Conservation (phyloP, 1,140 invertebrate species). For the Leptinotarsa undecemlineata region DNA sequence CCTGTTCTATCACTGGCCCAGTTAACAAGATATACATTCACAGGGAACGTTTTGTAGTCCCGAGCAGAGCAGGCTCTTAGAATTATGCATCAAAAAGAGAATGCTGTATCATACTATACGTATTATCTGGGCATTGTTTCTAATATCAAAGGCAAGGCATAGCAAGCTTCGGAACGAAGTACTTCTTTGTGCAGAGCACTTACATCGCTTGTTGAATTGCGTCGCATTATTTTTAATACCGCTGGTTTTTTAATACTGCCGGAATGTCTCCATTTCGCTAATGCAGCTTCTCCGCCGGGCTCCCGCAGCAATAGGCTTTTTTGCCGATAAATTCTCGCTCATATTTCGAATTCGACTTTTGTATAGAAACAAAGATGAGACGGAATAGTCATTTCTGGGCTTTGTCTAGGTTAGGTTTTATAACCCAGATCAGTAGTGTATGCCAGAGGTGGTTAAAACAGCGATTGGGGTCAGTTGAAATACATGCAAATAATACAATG, state of each 20-base stretch:
- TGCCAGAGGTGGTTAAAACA: no score
- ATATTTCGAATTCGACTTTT: constrained; percentile 1
- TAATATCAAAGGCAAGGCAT: neutral
- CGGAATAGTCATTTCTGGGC: no score
- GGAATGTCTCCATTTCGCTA: constrained; percentile 2
- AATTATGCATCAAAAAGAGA: constrained; percentile 6
- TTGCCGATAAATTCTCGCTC: neutral
- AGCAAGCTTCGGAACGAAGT: neutral
- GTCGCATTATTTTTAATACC: constrained; percentile 3
- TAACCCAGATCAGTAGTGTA: no score
- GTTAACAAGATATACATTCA: neutral
- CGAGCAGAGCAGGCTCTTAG: neutral
- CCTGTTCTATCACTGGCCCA: no score
- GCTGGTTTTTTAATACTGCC: neutral
- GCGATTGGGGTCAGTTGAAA: no score
- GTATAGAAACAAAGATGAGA: neutral
- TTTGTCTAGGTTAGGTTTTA: no score
- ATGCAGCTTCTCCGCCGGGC: neutral
- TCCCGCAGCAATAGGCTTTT: neutral
- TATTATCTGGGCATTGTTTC: constrained; percentile 2
- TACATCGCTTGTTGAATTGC: constrained; percentile 2
- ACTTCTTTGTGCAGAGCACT: neutral
- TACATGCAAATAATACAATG: no score
- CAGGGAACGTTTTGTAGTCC: neutral
- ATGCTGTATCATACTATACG: neutral